Percentiles rank a stretch among this genome's conserved stretches.
Evolutionary conservation across 2,113 vertebrate species (phyloP).

Genomic region (Anoplopoma fimbria): DNA sequence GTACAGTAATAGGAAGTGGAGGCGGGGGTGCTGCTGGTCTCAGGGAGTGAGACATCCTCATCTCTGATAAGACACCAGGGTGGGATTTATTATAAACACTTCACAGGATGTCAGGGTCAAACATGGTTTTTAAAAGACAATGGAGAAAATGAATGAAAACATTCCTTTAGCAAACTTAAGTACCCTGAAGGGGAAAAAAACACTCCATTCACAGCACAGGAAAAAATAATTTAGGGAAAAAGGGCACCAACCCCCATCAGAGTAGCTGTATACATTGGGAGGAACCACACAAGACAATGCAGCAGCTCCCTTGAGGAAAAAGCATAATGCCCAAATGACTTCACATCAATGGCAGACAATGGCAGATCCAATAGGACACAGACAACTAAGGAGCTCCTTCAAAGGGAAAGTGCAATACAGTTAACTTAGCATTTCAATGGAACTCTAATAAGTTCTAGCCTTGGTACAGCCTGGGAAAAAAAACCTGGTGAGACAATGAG

Average conservation of each 20-base stretch:
- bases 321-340: constrained; percentile 50
- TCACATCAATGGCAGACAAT: constrained; percentile 68
- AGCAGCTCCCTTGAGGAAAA: constrained; percentile 43
- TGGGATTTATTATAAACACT: constrained; percentile 41
- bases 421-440: constrained; percentile 77
- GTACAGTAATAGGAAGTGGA: constrained; percentile 58
- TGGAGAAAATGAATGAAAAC: constrained; percentile 34
- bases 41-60: constrained; percentile 40
- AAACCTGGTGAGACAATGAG: constrained; percentile 9
- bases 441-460: constrained; percentile 43
- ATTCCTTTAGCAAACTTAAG: constrained; percentile 45
- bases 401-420: constrained; percentile 55
- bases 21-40: constrained; percentile 15
- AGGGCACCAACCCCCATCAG: constrained; percentile 57
- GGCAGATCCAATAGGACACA: constrained; percentile 49
- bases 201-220: constrained; percentile 20
- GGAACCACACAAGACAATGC: constrained; percentile 61
- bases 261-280: constrained; percentile 27
- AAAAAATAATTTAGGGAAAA: constrained; percentile 38
- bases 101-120: constrained; percentile 39
- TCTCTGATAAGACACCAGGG: constrained; percentile 59
- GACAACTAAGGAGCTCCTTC: constrained; percentile 49
- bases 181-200: constrained; percentile 5
- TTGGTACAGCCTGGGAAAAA: constrained; percentile 9
- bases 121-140: constrained; percentile 42